Base-by-base conservation (phyloP, 2,888 invertebrate genomes). In the Poecilobothrus nobilitatus region DNA sequence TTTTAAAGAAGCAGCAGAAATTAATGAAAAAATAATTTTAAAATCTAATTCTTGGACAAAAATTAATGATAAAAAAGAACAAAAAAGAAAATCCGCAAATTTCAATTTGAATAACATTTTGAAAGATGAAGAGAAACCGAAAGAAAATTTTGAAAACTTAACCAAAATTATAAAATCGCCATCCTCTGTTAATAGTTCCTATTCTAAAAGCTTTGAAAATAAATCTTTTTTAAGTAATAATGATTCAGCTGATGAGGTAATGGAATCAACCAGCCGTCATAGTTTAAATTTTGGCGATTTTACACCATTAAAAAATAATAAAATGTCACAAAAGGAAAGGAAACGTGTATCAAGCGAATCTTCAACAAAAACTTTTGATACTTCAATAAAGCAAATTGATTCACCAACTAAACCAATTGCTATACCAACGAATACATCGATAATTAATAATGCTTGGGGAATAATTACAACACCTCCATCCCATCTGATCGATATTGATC, bases 291-390 rank as follows among this genome's bases (percentile, higher is more conserved):
- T 65, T 37, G 65, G 65, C n/a, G 65, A 65, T 65, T 37, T 65
- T n/a, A 22, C 65, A 2, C 37, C 65, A 33, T 65, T 20, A 37
- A 33, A 65, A 20, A 27, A 18, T 8, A 78, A 78, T 21, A 86
- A 84, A 75, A 73, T 86, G 3, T 87, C 87, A 2, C 87, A 87
- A 74, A 87, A 86, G 73, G 84, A 86, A 74, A 79, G 86, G 53
- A 86, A 86, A 73, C 81, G 84, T 63, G 75, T 85, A 63, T 81
- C 83, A 9, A 83, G 84, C 0, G 84, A 84, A 71, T 73, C 72
- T 18, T 78, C 77, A 20, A 2, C 5, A 41, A 66, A 66, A 8
- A n/a, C 7, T 76, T 77, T 79, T 7, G 71, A 71, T 8, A 70
- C 44, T n/a, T 63, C 63, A 20, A 8, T 53, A 7, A 63, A 67